A percentile compares a stretch with the other conserved stretches of the same genome.
These are phyloP conservation scores for Heliconius charithonia DNA, from an alignment of 2,888 invertebrate genomes.

Conservation along the genomic window DNA sequence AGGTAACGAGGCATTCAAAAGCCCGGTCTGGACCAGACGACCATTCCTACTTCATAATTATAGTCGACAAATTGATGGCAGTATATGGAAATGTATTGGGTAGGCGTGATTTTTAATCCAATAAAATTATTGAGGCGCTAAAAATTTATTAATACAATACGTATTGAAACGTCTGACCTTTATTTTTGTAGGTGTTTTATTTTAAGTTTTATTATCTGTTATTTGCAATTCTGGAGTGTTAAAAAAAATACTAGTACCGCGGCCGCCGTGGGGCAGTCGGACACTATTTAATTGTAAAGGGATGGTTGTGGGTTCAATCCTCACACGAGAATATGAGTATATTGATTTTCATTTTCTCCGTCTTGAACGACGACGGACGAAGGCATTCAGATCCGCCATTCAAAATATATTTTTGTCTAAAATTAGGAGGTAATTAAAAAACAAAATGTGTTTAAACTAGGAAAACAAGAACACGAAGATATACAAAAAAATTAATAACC, in stretches of 20 bases:
- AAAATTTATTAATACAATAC: conserved; percentile 33
- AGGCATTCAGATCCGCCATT: background rate
- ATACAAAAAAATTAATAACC: no score
- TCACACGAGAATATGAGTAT: background rate
- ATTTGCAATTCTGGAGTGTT: background rate
- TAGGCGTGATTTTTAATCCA: conserved; percentile 39
- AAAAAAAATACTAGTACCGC: no score
- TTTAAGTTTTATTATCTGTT: background rate
- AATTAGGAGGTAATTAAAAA: no score
- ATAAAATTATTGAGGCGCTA: conserved; percentile 38
- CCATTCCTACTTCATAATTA: conserved; percentile 44
- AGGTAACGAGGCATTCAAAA: conserved; percentile 44
- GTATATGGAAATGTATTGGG: conserved; percentile 40
- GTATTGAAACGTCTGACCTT: conserved; percentile 22
- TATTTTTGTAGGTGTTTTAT: conserved; percentile 19
- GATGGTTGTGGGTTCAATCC: background rate
- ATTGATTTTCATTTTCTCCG: background rate
- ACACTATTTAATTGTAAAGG: no score
- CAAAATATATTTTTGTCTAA: no score
- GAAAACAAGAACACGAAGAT: no score
- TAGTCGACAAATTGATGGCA: conserved; percentile 42
- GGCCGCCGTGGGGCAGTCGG: no score
- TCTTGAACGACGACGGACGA: no score
- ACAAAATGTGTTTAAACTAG: no score
- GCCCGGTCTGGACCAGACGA: conserved; percentile 43